Conservation (phyloP, 2,888 invertebrate genomes). For the Anthophora plumipes region DNA sequence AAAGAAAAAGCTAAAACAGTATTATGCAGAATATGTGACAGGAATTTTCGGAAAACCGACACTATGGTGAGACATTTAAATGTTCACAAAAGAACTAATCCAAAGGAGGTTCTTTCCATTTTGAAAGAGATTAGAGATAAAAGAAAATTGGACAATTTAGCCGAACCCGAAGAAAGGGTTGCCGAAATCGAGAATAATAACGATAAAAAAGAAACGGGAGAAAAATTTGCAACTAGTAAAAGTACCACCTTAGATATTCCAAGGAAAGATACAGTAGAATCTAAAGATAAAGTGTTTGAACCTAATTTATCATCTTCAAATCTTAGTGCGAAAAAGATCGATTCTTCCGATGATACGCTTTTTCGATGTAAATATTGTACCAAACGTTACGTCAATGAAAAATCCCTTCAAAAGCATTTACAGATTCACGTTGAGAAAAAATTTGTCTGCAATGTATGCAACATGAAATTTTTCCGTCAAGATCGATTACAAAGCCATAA, state of each 20-base stretch:
- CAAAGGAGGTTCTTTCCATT: conserved; percentile 77
- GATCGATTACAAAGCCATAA: conserved; percentile 73
- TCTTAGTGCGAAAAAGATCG: conserved; percentile 42
- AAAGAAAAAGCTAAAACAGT: conserved; percentile 70
- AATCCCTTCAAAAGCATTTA: conserved; percentile 67
- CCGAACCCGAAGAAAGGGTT: conserved; percentile 14
- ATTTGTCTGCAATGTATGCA: conserved; percentile 74
- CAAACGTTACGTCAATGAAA: conserved; percentile 63
- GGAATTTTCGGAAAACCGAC: conserved; percentile 76
- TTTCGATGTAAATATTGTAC: conserved; percentile 68
- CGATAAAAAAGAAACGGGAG: conserved; percentile 10
- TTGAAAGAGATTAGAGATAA: conserved; percentile 78
- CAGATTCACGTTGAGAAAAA: conserved; percentile 68
- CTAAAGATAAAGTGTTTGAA: conserved; percentile 33
- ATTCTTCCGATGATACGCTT: conserved; percentile 34
- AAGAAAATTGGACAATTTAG: conserved; percentile 68
- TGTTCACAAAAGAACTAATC: conserved; percentile 77
- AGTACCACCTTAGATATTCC: conserved; percentile 17
- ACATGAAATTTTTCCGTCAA: conserved; percentile 75
- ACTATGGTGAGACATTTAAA: conserved; percentile 80
- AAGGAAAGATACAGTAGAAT: conserved; percentile 15
- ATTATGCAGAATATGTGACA: conserved; percentile 77
- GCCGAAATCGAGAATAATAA: neutral
- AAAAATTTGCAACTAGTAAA: conserved; percentile 1
- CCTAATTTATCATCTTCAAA: conserved; percentile 45